Conservation (phyloP, 2,888 invertebrate genomes). For the Cerastis rubricosa region DNA sequence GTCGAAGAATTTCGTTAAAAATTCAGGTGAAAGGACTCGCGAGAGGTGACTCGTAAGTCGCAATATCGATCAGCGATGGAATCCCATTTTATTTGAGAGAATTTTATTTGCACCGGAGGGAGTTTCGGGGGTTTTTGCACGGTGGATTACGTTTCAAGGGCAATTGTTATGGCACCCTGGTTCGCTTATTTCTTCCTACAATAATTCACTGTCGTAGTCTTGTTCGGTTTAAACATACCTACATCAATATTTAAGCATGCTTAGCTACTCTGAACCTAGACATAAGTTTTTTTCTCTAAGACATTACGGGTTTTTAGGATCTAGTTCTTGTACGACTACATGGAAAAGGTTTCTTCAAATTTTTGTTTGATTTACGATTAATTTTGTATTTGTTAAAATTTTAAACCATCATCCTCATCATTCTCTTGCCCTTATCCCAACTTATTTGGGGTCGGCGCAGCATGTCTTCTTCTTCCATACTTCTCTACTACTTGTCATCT, state of each 20-base stretch:
- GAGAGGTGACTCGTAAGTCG: conserved; percentile 35
- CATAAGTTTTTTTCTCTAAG: background rate
- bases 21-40: conserved; percentile 63
- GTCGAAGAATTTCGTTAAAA: conserved; percentile 63
- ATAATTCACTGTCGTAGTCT: background rate
- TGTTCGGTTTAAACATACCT: background rate
- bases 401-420: background rate
- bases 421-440: too few relatives aligned
- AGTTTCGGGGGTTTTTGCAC: conserved; percentile 14
- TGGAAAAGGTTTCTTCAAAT: background rate
- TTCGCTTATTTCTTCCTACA: background rate
- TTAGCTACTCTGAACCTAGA: background rate
- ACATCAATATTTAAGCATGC: background rate
- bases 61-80: conserved; percentile 53
- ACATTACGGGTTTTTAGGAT: background rate
- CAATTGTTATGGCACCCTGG: background rate
- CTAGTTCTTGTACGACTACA: background rate
- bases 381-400: background rate
- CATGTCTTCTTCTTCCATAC: too few relatives aligned
- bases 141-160: background rate
- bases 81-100: conserved; percentile 32
- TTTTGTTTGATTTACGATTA: background rate
- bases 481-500: too few relatives aligned
- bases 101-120: conserved; percentile 26
- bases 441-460: too few relatives aligned